Conservation (phyloP, 2,113 vertebrate species). For the Strix aluco region DNA sequence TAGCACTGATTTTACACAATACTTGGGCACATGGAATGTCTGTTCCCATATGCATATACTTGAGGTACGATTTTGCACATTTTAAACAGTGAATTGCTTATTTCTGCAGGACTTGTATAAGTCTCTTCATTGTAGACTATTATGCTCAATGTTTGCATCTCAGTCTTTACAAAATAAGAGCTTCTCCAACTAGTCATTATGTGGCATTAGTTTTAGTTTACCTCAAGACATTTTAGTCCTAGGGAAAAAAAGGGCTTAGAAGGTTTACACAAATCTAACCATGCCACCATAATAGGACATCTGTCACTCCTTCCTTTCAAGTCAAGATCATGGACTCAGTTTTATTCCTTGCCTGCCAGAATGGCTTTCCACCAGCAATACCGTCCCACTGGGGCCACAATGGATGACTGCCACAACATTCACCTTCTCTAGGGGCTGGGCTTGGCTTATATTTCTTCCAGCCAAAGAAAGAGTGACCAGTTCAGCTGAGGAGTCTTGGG, state of each 20-base stretch:
- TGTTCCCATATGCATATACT: not conserved
- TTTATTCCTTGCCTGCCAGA: not conserved
- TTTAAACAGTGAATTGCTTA: not conserved
- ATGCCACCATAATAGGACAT: not conserved
- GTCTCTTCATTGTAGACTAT: not conserved
- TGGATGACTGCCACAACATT: accelerated
- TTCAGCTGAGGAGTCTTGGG: not conserved
- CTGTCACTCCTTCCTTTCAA: not conserved
- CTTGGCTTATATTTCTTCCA: not conserved
- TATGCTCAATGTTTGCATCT: not conserved
- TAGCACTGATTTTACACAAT: not conserved
- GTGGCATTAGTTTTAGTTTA: not conserved
- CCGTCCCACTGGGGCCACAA: too few species aligned
- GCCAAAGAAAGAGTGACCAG: not conserved
- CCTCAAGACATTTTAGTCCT: not conserved
- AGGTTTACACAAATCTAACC: not conserved
- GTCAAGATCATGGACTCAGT: accelerated
- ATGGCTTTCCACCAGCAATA: not conserved
- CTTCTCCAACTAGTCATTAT: not conserved
- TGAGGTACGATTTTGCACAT: not conserved
- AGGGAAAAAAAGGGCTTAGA: not conserved
- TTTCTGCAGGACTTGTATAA: not conserved
- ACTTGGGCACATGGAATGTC: not conserved
- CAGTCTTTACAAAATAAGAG: not conserved
- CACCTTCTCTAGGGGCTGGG: not conserved